These are phyloP conservation scores for Zonitis immaculata DNA, from an alignment of 2,888 invertebrate genomes.

Conservation along the genomic window DNA sequence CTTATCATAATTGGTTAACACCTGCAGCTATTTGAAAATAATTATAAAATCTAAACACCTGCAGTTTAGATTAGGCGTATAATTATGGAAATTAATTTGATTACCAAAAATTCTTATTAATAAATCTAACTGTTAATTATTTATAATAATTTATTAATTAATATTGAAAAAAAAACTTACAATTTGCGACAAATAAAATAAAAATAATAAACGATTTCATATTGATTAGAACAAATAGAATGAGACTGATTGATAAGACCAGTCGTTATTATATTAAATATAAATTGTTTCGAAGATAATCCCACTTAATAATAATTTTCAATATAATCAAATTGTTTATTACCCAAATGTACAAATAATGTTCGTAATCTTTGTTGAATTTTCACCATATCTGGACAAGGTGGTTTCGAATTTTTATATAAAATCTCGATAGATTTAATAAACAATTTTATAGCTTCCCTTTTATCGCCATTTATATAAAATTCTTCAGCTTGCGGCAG, in stretches of 20 bases:
- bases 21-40: not conserved
- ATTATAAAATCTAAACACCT: not conserved
- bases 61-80: not conserved
- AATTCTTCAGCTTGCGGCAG: slow-evolving; percentile 38
- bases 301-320: slow-evolving; percentile 8
- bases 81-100: not conserved
- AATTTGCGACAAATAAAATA: not conserved
- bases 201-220: not conserved
- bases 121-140: too few relatives aligned
- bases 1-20: not conserved
- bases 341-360: slow-evolving; percentile 40
- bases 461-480: slow-evolving; percentile 20
- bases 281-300: not conserved
- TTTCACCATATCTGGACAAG: slow-evolving; percentile 44
- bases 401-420: slow-evolving; percentile 38
- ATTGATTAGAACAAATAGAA: not conserved
- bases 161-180: not conserved
- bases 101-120: too few relatives aligned
- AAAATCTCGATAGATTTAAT: slow-evolving; percentile 38
- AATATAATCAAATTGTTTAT: slow-evolving; percentile 24
- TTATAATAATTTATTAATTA: too few relatives aligned
- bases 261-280: not conserved
- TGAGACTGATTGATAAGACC: not conserved
- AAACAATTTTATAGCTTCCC: slow-evolving; percentile 35
- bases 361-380: slow-evolving; percentile 41